phyloP scores from a whole-genome alignment of 2,888 invertebrate genomes.

The Slavum lentiscoides region DNA sequence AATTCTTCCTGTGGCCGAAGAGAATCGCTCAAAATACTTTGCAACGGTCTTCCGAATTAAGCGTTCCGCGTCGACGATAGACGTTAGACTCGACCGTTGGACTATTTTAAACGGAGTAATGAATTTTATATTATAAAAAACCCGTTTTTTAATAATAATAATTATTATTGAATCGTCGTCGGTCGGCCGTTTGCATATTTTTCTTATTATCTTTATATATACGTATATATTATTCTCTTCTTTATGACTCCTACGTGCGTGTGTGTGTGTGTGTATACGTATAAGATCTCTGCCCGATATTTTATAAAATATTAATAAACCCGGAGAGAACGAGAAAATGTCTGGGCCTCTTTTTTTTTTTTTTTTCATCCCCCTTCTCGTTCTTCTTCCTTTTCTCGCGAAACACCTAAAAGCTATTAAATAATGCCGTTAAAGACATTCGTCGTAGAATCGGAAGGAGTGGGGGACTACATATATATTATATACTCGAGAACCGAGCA shows the following conservation, averaged over 20 bases:
- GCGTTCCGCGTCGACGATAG: too few species aligned
- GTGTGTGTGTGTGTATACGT: too few species aligned
- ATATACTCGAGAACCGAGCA: background rate
- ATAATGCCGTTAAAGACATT: slow-evolving; percentile 41
- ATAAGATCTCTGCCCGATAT: slow-evolving; percentile 6
- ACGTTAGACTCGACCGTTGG: too few species aligned
- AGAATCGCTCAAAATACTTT: too few species aligned
- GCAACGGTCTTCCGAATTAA: too few species aligned
- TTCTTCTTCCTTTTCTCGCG: background rate
- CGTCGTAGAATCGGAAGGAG: slow-evolving; percentile 13
- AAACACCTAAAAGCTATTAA: slow-evolving; percentile 35
- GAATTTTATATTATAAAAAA: slow-evolving; percentile 20
- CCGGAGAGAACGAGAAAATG: slow-evolving; percentile 10
- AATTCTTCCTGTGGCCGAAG: too few species aligned
- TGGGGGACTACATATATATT: background rate
- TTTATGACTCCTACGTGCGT: background rate
- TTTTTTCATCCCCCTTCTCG: background rate
- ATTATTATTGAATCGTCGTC: slow-evolving; percentile 26
- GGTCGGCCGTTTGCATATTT: slow-evolving; percentile 15
- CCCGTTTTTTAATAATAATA: slow-evolving; percentile 39
- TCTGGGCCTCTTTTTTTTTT: background rate
- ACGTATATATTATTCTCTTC: background rate
- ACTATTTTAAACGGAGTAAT: background rate
- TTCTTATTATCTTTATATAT: background rate
- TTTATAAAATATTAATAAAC: slow-evolving; percentile 41